These are phyloP conservation scores for Micromussa lordhowensis DNA, from an alignment of 92 coral and sea anemone species.

Conservation along the genomic window DNA sequence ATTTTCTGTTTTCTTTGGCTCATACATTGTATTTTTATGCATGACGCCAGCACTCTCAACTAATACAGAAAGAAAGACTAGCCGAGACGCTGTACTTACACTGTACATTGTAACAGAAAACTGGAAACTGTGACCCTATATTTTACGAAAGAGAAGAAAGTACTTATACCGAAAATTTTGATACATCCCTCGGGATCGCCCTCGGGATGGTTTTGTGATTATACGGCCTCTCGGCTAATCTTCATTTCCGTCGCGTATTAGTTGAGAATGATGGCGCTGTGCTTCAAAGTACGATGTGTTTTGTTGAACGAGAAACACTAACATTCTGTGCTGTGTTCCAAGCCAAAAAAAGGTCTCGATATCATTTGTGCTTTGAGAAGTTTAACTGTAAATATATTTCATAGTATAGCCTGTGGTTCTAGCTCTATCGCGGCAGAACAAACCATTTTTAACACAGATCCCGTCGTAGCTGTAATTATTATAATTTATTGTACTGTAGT, in stretches of 20 bases:
- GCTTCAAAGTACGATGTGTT: no score
- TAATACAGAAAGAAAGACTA: not conserved
- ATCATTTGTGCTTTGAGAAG: not conserved
- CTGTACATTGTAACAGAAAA: not conserved
- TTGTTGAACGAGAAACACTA: not conserved
- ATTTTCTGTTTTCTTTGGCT: not conserved
- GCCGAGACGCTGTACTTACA: not conserved
- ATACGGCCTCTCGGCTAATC: not conserved
- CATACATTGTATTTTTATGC: no score
- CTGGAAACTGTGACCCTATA: not conserved
- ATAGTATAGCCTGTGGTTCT: not conserved
- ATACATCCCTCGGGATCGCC: not conserved
- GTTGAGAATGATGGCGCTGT: not conserved
- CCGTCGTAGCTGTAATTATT: slow-evolving; percentile 17
- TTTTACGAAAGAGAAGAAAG: not conserved
- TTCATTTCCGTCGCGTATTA: no score
- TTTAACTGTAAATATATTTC: slow-evolving; percentile 23
- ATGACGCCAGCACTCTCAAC: not conserved
- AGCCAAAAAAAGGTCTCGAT: no score
- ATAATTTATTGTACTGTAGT: slow-evolving; percentile 42
- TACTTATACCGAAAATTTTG: not conserved
- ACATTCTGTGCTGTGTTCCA: not conserved
- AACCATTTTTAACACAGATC: slow-evolving; percentile 20
- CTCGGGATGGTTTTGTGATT: not conserved
- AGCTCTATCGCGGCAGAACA: not conserved